Percentiles rank a stretch among this genome's conserved stretches.
Evolutionary conservation across 2,113 vertebrate genomes (phyloP).

Genomic region (Astur gentilis): DNA sequence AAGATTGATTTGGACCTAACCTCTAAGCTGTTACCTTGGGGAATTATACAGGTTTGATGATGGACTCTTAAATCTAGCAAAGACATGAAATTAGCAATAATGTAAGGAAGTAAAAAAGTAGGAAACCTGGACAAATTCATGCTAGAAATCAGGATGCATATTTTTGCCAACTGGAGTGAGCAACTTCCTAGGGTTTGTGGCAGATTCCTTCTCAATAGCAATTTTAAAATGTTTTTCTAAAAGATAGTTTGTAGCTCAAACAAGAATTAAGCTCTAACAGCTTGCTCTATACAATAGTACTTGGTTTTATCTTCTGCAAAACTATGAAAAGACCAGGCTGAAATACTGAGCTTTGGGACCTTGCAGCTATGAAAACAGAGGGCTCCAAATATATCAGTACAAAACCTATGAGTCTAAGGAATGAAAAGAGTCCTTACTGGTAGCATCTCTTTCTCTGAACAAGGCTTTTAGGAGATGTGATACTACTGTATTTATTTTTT

Average conservation of each 20-base stretch:
- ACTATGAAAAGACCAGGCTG: background rate
- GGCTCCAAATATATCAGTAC: background rate
- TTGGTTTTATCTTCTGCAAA: background rate
- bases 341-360: background rate
- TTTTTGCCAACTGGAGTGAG: background rate
- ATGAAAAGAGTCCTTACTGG: background rate
- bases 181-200: background rate
- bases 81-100: background rate
- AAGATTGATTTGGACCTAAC: conserved; percentile 40
- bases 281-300: background rate
- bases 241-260: background rate
- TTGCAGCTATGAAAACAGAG: background rate
- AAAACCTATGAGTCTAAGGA: background rate
- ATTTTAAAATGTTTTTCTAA: background rate
- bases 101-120: background rate
- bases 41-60: background rate
- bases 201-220: background rate
- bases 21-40: background rate
- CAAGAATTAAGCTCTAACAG: background rate
- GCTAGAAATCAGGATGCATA: background rate
- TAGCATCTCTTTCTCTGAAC: background rate
- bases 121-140: background rate
- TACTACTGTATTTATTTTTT: background rate
- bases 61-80: conserved; percentile 10
- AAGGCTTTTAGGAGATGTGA: background rate